Conservation (phyloP, 1,140 invertebrate genomes). For the Nylanderia fulva region DNA sequence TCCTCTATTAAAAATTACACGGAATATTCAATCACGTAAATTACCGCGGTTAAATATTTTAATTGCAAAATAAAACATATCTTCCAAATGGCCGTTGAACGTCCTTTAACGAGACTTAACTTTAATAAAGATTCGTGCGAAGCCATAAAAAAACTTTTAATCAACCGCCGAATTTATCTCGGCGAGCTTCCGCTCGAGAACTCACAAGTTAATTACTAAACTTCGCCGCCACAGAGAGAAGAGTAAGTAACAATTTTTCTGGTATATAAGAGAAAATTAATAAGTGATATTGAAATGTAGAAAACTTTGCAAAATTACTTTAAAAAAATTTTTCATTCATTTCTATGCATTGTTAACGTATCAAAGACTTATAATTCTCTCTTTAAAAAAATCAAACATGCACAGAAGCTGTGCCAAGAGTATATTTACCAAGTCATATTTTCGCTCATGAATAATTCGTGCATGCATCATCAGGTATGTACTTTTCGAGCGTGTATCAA, state of each 20-base stretch:
- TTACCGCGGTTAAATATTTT: not conserved
- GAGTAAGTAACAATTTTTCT: not conserved
- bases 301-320: not conserved
- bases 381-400: not conserved
- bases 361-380: too few species aligned
- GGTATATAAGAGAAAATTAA: not conserved
- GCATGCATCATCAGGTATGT: constrained; percentile 17
- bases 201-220: constrained; percentile 1
- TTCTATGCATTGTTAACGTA: too few species aligned
- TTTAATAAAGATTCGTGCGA: not conserved
- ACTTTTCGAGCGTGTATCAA: constrained; percentile 26
- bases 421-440: constrained; percentile 45
- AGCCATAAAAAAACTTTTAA: constrained; percentile 8
- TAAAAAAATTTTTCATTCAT: too few species aligned
- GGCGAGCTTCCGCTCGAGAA: not conserved
- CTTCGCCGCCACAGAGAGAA: not conserved
- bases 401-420: not conserved
- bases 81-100: not conserved
- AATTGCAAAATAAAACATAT: not conserved
- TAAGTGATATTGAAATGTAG: not conserved
- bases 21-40: constrained; percentile 4
- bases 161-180: constrained; percentile 18
- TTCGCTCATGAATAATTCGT: constrained; percentile 46
- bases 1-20: not conserved
- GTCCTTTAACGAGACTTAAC: not conserved